A percentile compares a stretch with the other conserved stretches of the same genome.
Conservation (phyloP, 1,140 invertebrate genomes). For the Galendromus occidentalis region DNA sequence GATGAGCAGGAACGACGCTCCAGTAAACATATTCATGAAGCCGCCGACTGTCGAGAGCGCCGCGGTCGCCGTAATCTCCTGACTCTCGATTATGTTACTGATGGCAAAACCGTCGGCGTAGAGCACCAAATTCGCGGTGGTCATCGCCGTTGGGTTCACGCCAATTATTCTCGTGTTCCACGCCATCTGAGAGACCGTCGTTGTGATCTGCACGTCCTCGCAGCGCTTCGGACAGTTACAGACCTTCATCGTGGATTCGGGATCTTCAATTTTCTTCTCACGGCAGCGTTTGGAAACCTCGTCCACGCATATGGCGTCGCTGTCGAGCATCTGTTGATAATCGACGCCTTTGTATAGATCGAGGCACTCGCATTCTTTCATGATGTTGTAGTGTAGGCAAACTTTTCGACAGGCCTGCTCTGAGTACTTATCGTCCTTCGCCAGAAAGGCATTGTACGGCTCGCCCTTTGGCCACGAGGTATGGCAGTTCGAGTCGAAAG, state of each 20-base stretch:
- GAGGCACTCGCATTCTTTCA: background rate
- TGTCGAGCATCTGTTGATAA: background rate
- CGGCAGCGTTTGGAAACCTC: background rate
- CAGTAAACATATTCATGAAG: constrained; percentile 1
- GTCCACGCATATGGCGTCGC: background rate
- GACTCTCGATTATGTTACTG: background rate
- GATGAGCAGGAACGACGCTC: background rate
- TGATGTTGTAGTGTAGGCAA: background rate
- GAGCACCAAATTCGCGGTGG: background rate
- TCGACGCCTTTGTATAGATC: background rate
- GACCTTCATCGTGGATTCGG: background rate
- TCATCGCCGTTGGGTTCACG: too few relatives aligned
- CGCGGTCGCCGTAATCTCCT: background rate
- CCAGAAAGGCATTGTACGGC: background rate
- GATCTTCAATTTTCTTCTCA: background rate
- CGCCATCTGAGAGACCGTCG: too few relatives aligned
- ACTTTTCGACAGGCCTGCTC: background rate
- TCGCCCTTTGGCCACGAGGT: background rate
- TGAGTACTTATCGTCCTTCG: background rate
- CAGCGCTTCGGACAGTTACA: constrained; percentile 4
- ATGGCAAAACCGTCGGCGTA: background rate
- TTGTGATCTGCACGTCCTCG: background rate
- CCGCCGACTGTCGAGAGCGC: background rate
- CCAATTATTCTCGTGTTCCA: too few relatives aligned
- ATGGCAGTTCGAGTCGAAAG: background rate